Percentiles rank a stretch among this genome's conserved stretches.
phyloP scores from a whole-genome alignment of 2,113 vertebrate species.

The Melanerpes formicivorus region DNA sequence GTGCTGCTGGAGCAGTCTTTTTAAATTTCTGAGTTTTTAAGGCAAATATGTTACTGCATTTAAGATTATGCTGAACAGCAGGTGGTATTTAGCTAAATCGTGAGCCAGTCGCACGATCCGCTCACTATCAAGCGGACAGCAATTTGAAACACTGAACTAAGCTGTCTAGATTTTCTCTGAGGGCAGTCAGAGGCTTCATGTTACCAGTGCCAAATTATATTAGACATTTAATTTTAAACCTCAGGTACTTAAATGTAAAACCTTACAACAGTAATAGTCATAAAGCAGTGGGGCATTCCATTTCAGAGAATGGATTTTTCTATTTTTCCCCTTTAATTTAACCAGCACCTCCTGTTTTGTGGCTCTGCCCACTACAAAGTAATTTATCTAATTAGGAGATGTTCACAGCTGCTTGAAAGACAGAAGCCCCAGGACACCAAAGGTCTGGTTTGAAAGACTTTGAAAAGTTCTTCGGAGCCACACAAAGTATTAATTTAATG shows the following conservation, averaged over 20 bases:
- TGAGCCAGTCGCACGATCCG: neutral
- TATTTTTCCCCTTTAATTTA: slow-evolving; percentile 73
- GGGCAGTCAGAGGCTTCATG: slow-evolving; percentile 72
- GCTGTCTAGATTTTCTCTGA: slow-evolving; percentile 73
- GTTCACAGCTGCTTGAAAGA: slow-evolving; percentile 73
- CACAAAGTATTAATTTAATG: slow-evolving; percentile 78
- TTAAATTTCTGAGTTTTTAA: slow-evolving; percentile 53
- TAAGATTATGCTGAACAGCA: slow-evolving; percentile 62
- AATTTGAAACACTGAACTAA: slow-evolving; percentile 65
- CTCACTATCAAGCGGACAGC: slow-evolving; percentile 57
- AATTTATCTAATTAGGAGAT: slow-evolving; percentile 82
- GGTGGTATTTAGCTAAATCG: slow-evolving; percentile 41
- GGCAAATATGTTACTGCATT: slow-evolving; percentile 67
- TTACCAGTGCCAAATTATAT: slow-evolving; percentile 76
- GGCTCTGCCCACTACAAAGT: slow-evolving; percentile 72
- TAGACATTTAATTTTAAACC: slow-evolving; percentile 82
- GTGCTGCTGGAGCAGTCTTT: slow-evolving; percentile 54
- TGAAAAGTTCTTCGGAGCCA: slow-evolving; percentile 76
- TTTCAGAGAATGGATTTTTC: slow-evolving; percentile 68
- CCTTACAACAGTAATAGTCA: slow-evolving; percentile 73
- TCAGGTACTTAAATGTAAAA: slow-evolving; percentile 78
- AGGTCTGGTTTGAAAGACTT: slow-evolving; percentile 62
- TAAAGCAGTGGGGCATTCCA: slow-evolving; percentile 78
- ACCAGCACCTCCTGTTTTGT: slow-evolving; percentile 77
- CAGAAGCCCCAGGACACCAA: slow-evolving; percentile 67